phyloP scores from a whole-genome alignment of 2,888 invertebrate species.

The Coelogynopora nodosa region DNA sequence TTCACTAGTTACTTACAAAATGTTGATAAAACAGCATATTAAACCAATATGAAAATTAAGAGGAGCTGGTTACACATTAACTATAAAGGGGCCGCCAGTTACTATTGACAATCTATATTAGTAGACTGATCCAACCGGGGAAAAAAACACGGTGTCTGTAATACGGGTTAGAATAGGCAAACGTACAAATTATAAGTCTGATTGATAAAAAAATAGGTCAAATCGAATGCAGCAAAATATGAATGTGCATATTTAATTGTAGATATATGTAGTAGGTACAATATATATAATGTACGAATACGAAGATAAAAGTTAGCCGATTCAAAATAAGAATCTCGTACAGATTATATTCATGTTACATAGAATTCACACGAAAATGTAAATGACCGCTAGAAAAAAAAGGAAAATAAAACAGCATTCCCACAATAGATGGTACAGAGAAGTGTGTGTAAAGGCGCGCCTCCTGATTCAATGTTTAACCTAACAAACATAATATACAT shows the following conservation, averaged over 20 bases:
- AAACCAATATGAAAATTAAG: background rate
- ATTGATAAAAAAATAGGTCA: background rate
- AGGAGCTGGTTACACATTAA: no score
- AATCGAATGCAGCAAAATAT: conserved; percentile 16
- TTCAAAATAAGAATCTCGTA: background rate
- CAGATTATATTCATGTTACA: background rate
- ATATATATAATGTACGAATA: background rate
- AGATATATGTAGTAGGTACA: background rate
- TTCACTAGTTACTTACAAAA: no score
- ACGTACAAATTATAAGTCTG: background rate
- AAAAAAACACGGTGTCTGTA: background rate
- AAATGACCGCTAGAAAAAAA: background rate
- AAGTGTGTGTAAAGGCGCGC: no score
- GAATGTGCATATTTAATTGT: conserved; percentile 1
- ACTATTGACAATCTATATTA: no score
- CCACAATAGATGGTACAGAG: background rate
- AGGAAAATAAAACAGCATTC: background rate
- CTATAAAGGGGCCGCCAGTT: no score
- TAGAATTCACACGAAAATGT: background rate
- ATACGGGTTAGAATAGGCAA: background rate
- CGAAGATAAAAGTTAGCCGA: background rate
- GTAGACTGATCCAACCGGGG: background rate
- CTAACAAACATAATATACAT: no score
- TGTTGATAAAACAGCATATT: background rate
- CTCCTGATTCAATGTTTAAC: no score